Percentiles rank a stretch among this genome's conserved stretches.
These are phyloP conservation scores for Psittacula echo DNA, from an alignment of 2,797 vertebrate species.

Conservation along the genomic window DNA sequence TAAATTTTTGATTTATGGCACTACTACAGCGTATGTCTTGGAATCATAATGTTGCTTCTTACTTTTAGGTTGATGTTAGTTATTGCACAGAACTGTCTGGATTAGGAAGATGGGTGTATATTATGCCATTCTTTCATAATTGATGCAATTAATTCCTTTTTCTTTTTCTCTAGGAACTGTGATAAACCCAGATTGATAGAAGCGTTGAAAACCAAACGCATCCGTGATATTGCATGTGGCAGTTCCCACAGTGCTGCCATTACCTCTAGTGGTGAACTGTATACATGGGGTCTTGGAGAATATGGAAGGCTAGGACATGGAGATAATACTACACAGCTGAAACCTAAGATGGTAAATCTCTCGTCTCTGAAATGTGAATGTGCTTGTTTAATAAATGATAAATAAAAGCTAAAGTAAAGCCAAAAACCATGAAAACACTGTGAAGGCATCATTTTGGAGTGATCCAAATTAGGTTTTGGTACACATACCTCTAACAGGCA, in stretches of 20 bases:
- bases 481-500: background rate
- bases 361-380: background rate
- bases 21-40: background rate
- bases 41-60: background rate
- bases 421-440: fast-evolving
- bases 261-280: conserved; percentile 96
- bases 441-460: background rate
- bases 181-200: conserved; percentile 98
- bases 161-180: conserved; percentile 87
- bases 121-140: background rate
- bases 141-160: background rate
- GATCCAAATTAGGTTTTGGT: background rate
- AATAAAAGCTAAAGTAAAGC: background rate
- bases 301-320: conserved; percentile 96
- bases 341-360: conserved; percentile 92
- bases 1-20: background rate
- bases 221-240: conserved; percentile 96
- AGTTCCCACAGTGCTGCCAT: conserved; percentile 98
- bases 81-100: background rate
- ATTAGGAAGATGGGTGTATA: background rate
- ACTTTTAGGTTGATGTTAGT: background rate
- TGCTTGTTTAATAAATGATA: background rate
- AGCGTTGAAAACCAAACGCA: conserved; percentile 95
- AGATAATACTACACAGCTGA: conserved; percentile 96
- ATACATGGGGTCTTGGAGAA: conserved; percentile 98